Evolutionary conservation across 2,888 invertebrate species (phyloP), one percentile per base, ranked within the genome.

Genomic region (Drosophila anomelani): DNA sequence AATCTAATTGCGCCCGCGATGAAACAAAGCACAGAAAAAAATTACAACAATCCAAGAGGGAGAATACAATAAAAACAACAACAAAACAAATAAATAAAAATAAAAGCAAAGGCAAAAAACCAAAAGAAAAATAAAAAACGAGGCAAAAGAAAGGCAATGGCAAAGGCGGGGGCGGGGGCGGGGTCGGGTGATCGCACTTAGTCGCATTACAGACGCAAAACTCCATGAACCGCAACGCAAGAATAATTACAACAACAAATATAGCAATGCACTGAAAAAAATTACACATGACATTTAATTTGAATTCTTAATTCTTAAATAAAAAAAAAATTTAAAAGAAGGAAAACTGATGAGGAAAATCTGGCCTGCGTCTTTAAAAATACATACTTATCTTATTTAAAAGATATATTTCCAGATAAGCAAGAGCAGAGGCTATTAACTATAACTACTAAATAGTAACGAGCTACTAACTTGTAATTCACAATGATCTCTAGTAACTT

Each of bases 141-240:
- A 3, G 41, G 61, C 15, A 39, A 38, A 23, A 15, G 32, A 36
- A 38, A 39, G 51, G 75, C 34, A 44, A 34, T 20, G 46, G 71
- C 34, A 29, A 38, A 39, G 51, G 75, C 34, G 53, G 36, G n/a
- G 51, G 72, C 36, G 62, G 53, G 69, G 53, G 47, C 66, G 77
- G 76, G 78, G 68, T 68, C 67, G 67, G 67, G 68, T 68, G 67
- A 68, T 68, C 85, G 85, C 82, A 87, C 82, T 87, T 81, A 85
- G 82, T 80, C 82, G 82, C 76, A 73, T 81, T 85, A 74, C 85
- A 86, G 87, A 86, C 79, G 78, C 83, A 79, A 78, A 82, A 85
- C 88, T 83, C 81, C 85, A 83, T 89, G 86, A 87, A 87, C 89
- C 86, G 86, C 89, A 89, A 87, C 89, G 88, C 85, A 80, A 87